phyloP scores from a whole-genome alignment of 2,797 vertebrate species.

The Hyperoplus lanceolatus region DNA sequence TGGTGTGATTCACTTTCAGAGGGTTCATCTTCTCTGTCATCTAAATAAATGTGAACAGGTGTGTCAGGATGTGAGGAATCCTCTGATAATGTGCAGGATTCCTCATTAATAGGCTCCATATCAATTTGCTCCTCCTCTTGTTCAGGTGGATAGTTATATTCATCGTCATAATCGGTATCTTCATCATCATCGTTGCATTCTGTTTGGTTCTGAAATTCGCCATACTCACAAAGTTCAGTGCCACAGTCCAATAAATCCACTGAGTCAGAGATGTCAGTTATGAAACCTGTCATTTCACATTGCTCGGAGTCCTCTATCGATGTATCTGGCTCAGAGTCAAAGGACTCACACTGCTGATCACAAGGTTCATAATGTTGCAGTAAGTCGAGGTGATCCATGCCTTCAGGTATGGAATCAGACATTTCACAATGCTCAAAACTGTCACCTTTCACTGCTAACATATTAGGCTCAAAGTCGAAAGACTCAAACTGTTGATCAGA shows the following conservation, averaged over 20 bases:
- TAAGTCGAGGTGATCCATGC: slow-evolving; percentile 27
- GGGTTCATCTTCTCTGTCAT: slow-evolving; percentile 23
- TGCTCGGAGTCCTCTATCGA: slow-evolving; percentile 68
- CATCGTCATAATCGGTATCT: slow-evolving; percentile 43
- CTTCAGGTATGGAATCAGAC: slow-evolving; percentile 47
- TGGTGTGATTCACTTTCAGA: slow-evolving; percentile 21
- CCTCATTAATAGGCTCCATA: slow-evolving; percentile 24
- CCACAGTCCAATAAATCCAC: slow-evolving; percentile 46
- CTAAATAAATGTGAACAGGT: slow-evolving; percentile 28
- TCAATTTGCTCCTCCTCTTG: slow-evolving; percentile 35
- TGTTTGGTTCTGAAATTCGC: slow-evolving; percentile 27
- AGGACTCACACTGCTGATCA: slow-evolving; percentile 45
- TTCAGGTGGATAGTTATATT: slow-evolving; percentile 40
- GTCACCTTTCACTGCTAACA: slow-evolving; percentile 54
- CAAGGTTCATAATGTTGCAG: slow-evolving; percentile 46
- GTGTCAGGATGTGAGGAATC: slow-evolving; percentile 22
- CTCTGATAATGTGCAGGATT: slow-evolving; percentile 29
- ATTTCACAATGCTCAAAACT: slow-evolving; percentile 55
- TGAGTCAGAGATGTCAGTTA: slow-evolving; percentile 36
- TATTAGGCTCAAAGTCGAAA: slow-evolving; percentile 65
- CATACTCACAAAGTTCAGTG: slow-evolving; percentile 53
- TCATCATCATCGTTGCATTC: slow-evolving; percentile 43
- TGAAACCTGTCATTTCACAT: slow-evolving; percentile 35
- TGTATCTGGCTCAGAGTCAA: slow-evolving; percentile 70
- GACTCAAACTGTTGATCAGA: slow-evolving; percentile 62